phyloP scores from a whole-genome alignment of 2,797 vertebrate genomes.

The Falco biarmicus region DNA sequence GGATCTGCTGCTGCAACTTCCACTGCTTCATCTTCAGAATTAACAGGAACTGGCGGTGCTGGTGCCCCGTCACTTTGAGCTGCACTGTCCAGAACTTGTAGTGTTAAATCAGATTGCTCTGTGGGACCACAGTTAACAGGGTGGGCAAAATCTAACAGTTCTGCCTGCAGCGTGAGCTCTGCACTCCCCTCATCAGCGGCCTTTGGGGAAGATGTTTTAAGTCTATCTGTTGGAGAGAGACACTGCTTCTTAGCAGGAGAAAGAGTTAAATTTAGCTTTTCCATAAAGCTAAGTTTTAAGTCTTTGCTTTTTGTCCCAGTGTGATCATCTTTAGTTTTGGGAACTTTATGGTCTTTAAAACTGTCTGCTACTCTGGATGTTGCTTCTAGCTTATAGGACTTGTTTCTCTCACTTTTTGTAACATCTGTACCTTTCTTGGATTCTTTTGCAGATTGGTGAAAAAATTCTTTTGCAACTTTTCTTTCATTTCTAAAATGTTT shows the following conservation, averaged over 20 bases:
- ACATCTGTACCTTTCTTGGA: slow-evolving; percentile 8
- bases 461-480: slow-evolving; percentile 60
- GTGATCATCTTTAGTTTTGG: slow-evolving; percentile 18
- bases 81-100: neutral
- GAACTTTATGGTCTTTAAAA: slow-evolving; percentile 21
- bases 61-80: neutral
- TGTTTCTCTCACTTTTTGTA: slow-evolving; percentile 52
- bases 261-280: slow-evolving; percentile 94
- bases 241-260: slow-evolving; percentile 90
- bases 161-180: slow-evolving; percentile 20
- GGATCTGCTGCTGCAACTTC: slow-evolving; percentile 8
- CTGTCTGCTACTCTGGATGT: neutral
- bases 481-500: slow-evolving; percentile 66
- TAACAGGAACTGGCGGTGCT: neutral
- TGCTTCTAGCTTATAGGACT: slow-evolving; percentile 17
- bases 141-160: neutral
- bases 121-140: neutral
- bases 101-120: neutral
- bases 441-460: slow-evolving; percentile 61
- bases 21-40: neutral
- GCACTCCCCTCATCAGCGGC: neutral
- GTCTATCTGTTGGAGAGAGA: slow-evolving; percentile 1
- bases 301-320: slow-evolving; percentile 80
- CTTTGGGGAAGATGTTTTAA: slow-evolving; percentile 22
- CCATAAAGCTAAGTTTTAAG: slow-evolving; percentile 95